Percentiles rank a stretch among this genome's conserved stretches.
Evolutionary conservation across 1,140 invertebrate species (phyloP).

Genomic region (Nilaparvata lugens): DNA sequence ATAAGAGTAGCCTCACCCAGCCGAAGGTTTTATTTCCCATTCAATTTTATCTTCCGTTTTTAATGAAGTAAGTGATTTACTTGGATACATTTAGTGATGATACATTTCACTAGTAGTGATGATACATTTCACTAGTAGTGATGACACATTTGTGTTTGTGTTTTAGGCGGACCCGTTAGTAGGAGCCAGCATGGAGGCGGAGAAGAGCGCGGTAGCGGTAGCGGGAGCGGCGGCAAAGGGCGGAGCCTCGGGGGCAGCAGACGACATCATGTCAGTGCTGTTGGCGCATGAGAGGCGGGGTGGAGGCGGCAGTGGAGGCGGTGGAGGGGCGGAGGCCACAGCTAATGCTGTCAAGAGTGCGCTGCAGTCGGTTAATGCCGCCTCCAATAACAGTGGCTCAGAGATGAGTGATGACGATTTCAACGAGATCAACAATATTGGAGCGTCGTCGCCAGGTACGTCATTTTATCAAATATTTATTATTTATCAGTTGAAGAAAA

Average conservation of each 20-base stretch:
- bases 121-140: too few relatives aligned
- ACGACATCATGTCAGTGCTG: constrained; percentile 87
- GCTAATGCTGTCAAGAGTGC: constrained; percentile 34
- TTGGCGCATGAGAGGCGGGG: constrained; percentile 80
- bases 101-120: too few relatives aligned
- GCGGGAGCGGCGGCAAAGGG: constrained; percentile 19
- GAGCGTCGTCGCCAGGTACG: constrained; percentile 38
- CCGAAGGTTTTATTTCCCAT: too few relatives aligned
- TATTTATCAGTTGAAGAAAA: too few relatives aligned
- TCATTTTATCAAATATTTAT: too few relatives aligned
- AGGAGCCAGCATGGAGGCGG: constrained; percentile 23
- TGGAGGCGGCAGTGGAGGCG: constrained; percentile 28
- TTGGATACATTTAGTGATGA: too few relatives aligned
- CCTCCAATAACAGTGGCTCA: constrained; percentile 53
- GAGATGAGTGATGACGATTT: constrained; percentile 69
- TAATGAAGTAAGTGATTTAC: too few relatives aligned
- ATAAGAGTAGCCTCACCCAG: too few relatives aligned
- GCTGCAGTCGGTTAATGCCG: constrained; percentile 22
- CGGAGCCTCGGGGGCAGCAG: constrained; percentile 45
- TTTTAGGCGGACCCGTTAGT: constrained; percentile 25
- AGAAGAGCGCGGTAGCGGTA: constrained; percentile 42
- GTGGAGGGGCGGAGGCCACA: constrained; percentile 11
- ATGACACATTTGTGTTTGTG: constrained; percentile 12
- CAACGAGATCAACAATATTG: constrained; percentile 17
- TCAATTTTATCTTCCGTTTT: too few relatives aligned